Conservation (phyloP, 1,140 invertebrate genomes). For the Cyrtorhinus lividipennis region DNA sequence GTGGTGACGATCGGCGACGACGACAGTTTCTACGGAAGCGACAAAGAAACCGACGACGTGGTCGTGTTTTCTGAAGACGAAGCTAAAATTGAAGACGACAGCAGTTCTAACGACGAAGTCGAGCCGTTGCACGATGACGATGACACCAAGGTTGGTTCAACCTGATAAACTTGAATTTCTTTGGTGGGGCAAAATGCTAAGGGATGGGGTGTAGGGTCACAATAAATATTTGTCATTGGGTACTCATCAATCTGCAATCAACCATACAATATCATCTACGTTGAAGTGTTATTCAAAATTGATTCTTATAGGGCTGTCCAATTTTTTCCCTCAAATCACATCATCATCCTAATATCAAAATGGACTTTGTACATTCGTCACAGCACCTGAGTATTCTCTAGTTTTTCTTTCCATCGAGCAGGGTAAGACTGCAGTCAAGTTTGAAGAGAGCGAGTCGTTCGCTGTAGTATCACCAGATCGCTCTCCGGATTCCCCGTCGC, state of each 20-base stretch:
- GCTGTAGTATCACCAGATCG: background rate
- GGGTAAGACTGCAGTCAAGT: background rate
- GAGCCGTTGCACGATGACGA: background rate
- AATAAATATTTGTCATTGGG: no score
- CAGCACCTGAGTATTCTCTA: no score
- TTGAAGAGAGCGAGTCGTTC: background rate
- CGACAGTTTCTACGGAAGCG: slow-evolving; percentile 46
- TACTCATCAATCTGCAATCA: no score
- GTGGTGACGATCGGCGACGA: slow-evolving; percentile 31
- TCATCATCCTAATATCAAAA: no score
- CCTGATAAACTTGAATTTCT: no score
- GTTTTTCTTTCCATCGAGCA: background rate
- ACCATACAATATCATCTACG: no score
- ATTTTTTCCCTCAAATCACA: no score
- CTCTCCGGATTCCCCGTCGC: slow-evolving; percentile 12
- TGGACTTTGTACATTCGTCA: no score
- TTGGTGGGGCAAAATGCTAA: no score
- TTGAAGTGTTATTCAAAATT: no score
- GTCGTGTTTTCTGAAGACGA: slow-evolving; percentile 55
- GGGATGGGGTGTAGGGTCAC: no score
- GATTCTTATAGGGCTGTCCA: no score
- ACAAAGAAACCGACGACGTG: slow-evolving; percentile 48
- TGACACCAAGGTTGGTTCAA: background rate
- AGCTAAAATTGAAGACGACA: slow-evolving; percentile 31
- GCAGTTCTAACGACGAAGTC: slow-evolving; percentile 27